Conservation (phyloP, 2,113 vertebrate genomes). For the Crotalus tigris region DNA sequence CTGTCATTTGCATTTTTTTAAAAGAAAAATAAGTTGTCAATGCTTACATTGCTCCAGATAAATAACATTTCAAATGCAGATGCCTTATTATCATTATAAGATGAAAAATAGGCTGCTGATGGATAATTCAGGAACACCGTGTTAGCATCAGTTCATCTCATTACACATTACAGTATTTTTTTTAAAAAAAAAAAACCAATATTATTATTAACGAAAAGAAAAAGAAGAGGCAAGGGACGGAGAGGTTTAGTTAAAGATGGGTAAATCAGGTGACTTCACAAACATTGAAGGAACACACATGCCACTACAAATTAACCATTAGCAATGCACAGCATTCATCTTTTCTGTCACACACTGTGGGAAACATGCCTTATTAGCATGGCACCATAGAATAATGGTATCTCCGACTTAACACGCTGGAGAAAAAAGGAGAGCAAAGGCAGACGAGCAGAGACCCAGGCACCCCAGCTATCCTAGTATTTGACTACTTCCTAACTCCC, state of each 20-base stretch:
- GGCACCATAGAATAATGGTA: constrained; percentile 58
- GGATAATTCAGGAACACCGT: constrained; percentile 57
- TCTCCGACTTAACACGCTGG: constrained; percentile 60
- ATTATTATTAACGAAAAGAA: constrained; percentile 16
- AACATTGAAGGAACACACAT: constrained; percentile 75
- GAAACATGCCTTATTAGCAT: constrained; percentile 76
- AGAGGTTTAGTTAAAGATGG: constrained; percentile 62
- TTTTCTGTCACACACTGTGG: constrained; percentile 77
- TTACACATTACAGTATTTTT: constrained; percentile 53
- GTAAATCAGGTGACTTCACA: constrained; percentile 72
- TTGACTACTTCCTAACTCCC: constrained; percentile 15
- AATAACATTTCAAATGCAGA: constrained; percentile 46
- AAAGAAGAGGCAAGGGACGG: constrained; percentile 1
- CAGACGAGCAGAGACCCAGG: constrained; percentile 52
- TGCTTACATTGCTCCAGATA: constrained; percentile 46
- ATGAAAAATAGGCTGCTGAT: constrained; percentile 43
- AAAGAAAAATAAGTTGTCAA: constrained; percentile 31
- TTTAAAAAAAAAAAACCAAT: background rate
- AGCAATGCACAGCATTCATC: constrained; percentile 70
- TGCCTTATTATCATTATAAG: constrained; percentile 15
- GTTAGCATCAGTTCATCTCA: constrained; percentile 61
- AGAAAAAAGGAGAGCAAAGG: constrained; percentile 36
- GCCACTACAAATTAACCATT: constrained; percentile 80
- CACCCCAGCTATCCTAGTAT: constrained; percentile 33
- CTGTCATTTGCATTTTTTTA: constrained; percentile 65